Evolutionary conservation across 2,888 invertebrate genomes (phyloP), one percentile per base, ranked within the genome.

Genomic region (Sepiola atlantica): DNA sequence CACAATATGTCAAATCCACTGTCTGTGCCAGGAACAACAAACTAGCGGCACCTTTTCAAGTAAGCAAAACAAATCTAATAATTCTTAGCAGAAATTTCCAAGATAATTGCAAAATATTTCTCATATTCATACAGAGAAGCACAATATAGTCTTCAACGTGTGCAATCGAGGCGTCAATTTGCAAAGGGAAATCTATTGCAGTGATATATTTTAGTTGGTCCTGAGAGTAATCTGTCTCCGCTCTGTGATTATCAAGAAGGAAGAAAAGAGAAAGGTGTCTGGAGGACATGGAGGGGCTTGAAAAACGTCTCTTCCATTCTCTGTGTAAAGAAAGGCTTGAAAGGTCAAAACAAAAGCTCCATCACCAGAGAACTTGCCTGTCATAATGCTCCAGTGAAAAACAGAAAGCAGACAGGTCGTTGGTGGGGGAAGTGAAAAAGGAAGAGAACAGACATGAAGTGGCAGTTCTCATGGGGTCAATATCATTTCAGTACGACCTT

Each of bases 301-400:
- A n/a, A n/a, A 77, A 77, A 77, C n/a, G 77, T 77, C 77, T n/a
- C 77, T 77, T n/a, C 77, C 77, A 77, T 77, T n/a, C 77, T 77
- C 77, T 28, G 28, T n/a, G 77, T n/a, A 77, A 77, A 77, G 77
- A n/a, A 28, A 14, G n/a, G 8, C 77, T 28, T 12, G n/a, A n/a
- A 77, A 77, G 77, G 77, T 77, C 77, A 77, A 77, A 77, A 77
- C n/a, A 77, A 32, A 77, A n/a, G n/a, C 77, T 77, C 77, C 77
- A 77, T 77, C 77, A 77, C n/a, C 77, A 32, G n/a, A n/a, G n/a
- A 77, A n/a, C n/a, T 8, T n/a, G 77, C n/a, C 77, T 77, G 77
- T 77, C 77, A 77, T 77, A 77, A 77, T 77, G 77, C 77, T 1
- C n/a, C 12, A 61, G 61, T 1, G 61, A 24, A 21, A 61, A 61